Evolutionary conservation across 2,113 vertebrate genomes (phyloP).

Genomic region (Aplodontia rufa): DNA sequence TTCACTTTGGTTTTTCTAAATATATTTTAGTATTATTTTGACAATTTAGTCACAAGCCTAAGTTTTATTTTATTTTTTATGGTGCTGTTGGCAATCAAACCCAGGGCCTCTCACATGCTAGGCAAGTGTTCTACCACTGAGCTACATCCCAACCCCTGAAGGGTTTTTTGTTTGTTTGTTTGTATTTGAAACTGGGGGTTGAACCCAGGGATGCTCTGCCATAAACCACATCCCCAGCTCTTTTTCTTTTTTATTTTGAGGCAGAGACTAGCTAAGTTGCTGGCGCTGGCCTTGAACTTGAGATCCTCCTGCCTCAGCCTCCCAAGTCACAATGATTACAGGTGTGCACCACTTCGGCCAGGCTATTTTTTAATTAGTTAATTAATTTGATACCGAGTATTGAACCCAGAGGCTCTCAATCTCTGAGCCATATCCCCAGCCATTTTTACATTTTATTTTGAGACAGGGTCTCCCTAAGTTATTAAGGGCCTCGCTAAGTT

Average conservation of each 20-base stretch:
- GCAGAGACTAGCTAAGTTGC: not conserved
- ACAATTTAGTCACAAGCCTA: conserved; percentile 2
- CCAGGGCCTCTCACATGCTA: not conserved
- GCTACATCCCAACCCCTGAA: not conserved
- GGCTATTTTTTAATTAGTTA: too few species aligned
- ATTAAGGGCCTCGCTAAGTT: too few species aligned
- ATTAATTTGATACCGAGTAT: too few species aligned
- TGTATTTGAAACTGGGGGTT: not conserved
- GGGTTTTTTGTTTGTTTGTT: not conserved
- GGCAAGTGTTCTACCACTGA: not conserved
- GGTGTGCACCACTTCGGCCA: too few species aligned
- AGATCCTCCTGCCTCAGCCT: not conserved
- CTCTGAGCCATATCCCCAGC: too few species aligned
- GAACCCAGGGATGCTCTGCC: not conserved
- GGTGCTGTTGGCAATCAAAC: not conserved
- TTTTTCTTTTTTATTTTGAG: not conserved
- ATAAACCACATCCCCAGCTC: too few species aligned
- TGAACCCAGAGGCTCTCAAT: too few species aligned
- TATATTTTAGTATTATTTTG: conserved; percentile 20
- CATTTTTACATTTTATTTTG: too few species aligned
- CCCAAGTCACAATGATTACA: not conserved
- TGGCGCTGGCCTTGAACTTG: not conserved
- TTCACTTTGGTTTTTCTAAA: conserved; percentile 8
- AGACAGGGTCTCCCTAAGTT: too few species aligned
- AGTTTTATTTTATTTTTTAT: not conserved